Conservation (phyloP, 1,140 invertebrate species). For the Apis laboriosa region DNA sequence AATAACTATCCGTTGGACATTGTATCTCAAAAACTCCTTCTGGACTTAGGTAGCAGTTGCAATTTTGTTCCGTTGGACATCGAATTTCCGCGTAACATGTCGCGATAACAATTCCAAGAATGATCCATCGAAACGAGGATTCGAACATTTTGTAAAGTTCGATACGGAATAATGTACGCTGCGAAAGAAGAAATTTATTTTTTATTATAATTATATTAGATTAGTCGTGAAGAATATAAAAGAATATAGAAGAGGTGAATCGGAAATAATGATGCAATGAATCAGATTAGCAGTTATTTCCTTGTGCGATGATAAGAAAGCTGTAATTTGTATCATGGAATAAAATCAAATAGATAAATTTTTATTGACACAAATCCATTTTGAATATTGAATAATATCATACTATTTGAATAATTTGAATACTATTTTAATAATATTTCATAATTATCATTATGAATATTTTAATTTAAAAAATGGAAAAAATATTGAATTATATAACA, state of each 20-base stretch:
- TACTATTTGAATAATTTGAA: no score
- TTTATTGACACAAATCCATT: no score
- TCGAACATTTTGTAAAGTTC: constrained; percentile 11
- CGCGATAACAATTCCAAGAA: not conserved
- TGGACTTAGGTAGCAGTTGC: not conserved
- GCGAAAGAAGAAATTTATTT: not conserved
- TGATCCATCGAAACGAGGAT: not conserved
- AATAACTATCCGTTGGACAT: constrained; percentile 42
- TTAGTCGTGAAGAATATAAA: not conserved
- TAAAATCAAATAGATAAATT: not conserved
- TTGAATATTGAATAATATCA: no score
- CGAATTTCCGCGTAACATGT: not conserved
- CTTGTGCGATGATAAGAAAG: not conserved
- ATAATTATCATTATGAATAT: no score
- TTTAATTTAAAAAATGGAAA: no score
- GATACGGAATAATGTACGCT: not conserved
- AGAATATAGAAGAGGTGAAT: not conserved
- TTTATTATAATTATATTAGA: not conserved
- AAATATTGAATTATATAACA: no score
- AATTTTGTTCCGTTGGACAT: constrained; percentile 29
- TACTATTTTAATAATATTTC: no score
- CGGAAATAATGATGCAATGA: not conserved
- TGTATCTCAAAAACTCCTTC: constrained; percentile 34
- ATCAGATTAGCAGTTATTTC: constrained; percentile 10
- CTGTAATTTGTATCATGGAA: not conserved